Percentiles rank a stretch among this genome's conserved stretches.
Evolutionary conservation across 30 jellyfish, hydroid and myxozoan species (phyloP).

Genomic region (Rhopilema esculentum): DNA sequence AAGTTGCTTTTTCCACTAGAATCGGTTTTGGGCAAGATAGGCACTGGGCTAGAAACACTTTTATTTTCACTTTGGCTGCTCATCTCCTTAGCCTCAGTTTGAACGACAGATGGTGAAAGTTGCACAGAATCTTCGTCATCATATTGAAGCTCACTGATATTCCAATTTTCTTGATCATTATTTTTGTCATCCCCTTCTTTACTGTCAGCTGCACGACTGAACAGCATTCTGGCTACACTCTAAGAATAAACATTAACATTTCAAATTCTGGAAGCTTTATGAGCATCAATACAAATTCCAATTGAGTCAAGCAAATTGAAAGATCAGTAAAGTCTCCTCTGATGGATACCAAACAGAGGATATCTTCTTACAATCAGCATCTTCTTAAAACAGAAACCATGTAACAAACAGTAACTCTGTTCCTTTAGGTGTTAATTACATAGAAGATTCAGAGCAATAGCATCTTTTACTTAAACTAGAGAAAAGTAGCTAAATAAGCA

Average conservation of each 20-base stretch:
- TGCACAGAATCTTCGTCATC: neutral
- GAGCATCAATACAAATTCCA: neutral
- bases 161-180: neutral
- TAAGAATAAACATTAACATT: constrained; percentile 15
- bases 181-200: neutral
- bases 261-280: no score
- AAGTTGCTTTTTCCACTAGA: neutral
- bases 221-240: constrained; percentile 67
- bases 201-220: neutral
- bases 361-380: no score
- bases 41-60: neutral
- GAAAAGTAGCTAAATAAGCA: neutral
- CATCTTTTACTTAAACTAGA: neutral
- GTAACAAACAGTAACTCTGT: no score
- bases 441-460: no score
- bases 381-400: no score
- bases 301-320: no score
- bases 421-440: no score
- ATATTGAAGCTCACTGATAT: neutral
- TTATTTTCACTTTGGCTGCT: no score
- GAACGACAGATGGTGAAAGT: neutral
- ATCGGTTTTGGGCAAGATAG: neutral
- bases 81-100: neutral
- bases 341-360: no score
- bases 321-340: no score